phyloP scores from a whole-genome alignment of 2,797 vertebrate genomes.

The Aeoliscus strigatus region DNA sequence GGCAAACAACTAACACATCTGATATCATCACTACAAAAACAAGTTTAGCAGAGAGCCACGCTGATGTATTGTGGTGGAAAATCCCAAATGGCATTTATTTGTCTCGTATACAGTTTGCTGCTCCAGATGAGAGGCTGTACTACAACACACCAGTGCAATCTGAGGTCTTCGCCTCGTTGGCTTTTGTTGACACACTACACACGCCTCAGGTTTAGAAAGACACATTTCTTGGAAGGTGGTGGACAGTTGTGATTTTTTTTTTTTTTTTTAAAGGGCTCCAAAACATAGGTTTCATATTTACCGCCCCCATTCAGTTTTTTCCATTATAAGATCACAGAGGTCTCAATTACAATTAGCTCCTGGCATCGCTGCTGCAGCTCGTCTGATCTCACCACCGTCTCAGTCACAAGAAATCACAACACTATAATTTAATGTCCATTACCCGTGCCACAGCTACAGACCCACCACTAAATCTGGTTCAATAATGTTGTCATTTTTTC shows the following conservation, averaged over 20 bases:
- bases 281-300: constrained; percentile 17
- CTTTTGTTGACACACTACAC: no score
- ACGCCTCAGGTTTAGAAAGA: no score
- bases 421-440: constrained; percentile 67
- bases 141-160: constrained; percentile 26
- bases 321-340: constrained; percentile 29
- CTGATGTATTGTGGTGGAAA: constrained; percentile 10
- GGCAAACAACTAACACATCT: constrained; percentile 35
- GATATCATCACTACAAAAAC: constrained; percentile 35
- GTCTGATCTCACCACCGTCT: constrained; percentile 42
- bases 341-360: constrained; percentile 47
- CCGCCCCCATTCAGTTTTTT: constrained; percentile 9
- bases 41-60: constrained; percentile 4
- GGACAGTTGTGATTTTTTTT: constrained; percentile 5
- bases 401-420: constrained; percentile 46
- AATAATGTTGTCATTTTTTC: constrained; percentile 67
- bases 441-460: constrained; percentile 49
- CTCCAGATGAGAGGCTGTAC: constrained; percentile 25
- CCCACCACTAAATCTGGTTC: constrained; percentile 69
- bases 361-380: constrained; percentile 41
- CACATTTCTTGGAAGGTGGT: constrained; percentile 36
- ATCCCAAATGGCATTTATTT: background rate
- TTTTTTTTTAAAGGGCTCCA: no score
- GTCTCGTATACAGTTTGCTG: no score
- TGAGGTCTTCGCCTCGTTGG: no score